Conservation (phyloP, 2,797 vertebrate species). For the Enteromius anoplus region DNA sequence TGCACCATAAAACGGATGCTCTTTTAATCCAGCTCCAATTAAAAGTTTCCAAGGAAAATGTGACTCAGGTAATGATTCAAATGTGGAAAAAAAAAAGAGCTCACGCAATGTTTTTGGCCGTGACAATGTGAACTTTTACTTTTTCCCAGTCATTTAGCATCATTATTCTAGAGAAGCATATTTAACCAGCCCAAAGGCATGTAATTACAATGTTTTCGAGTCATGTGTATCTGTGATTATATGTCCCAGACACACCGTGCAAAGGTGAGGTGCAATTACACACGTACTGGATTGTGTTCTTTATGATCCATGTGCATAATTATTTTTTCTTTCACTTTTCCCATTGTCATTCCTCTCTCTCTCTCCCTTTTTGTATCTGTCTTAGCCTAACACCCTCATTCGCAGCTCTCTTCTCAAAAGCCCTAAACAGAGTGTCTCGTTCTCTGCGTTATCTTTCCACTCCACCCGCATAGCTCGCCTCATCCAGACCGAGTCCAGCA, state of each 20-base stretch:
- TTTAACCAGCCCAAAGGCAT: conserved; percentile 1
- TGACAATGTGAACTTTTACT: not conserved
- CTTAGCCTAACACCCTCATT: not conserved
- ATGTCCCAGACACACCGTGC: not conserved
- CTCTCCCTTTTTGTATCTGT: too few relatives aligned
- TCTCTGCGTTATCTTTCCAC: conserved; percentile 2
- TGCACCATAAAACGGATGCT: not conserved
- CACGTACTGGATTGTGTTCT: not conserved
- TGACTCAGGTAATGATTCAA: not conserved
- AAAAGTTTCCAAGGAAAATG: not conserved
- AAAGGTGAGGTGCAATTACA: not conserved
- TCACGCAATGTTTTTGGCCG: not conserved
- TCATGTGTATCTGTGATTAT: not conserved
- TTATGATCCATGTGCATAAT: not conserved
- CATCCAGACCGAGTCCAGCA: conserved; percentile 3
- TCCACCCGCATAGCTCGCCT: conserved; percentile 9
- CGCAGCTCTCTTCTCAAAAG: not conserved
- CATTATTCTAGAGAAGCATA: not conserved
- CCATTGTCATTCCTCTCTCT: not conserved
- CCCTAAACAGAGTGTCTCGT: not conserved
- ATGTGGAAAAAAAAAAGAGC: too few relatives aligned
- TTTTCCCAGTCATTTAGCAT: not conserved
- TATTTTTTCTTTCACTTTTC: conserved; percentile 1
- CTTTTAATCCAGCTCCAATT: not conserved
- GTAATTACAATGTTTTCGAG: not conserved